phyloP scores from a whole-genome alignment of 2,888 invertebrate genomes.

The Ophion slaviceki region DNA sequence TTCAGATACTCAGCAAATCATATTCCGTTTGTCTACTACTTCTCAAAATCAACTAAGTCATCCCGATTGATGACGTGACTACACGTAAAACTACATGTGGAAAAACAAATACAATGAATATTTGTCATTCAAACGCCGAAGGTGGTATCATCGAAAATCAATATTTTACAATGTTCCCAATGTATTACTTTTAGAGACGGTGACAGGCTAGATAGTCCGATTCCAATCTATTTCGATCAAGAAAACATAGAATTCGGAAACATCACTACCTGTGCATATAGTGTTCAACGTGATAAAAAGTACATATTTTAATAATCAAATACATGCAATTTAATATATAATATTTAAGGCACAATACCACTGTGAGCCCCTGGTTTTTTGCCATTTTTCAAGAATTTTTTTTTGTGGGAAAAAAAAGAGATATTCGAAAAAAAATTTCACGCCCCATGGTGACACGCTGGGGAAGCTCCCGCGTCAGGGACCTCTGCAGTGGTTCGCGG shows the following conservation, averaged over 20 bases:
- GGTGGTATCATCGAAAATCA: neutral
- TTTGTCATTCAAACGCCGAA: neutral
- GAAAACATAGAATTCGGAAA: neutral
- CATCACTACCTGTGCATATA: neutral
- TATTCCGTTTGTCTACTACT: constrained; percentile 54
- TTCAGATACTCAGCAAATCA: constrained; percentile 55
- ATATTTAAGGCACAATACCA: too few species aligned
- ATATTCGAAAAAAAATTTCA: too few species aligned
- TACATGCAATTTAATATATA: neutral
- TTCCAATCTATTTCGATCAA: neutral
- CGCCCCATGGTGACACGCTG: too few species aligned
- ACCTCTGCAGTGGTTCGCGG: too few species aligned
- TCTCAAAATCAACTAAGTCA: constrained; percentile 22
- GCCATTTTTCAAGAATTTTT: too few species aligned
- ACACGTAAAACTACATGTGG: neutral
- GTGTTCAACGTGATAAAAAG: neutral
- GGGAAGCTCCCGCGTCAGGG: too few species aligned
- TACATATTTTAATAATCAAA: neutral
- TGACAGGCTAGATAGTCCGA: neutral
- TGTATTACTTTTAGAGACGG: neutral
- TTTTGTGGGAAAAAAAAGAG: too few species aligned
- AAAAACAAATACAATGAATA: neutral
- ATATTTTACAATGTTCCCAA: neutral
- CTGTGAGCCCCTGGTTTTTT: too few species aligned
- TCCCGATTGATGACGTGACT: neutral